Evolutionary conservation across 2,888 invertebrate species (phyloP), one percentile per base, ranked within the genome.

Genomic region (Folsomia candida): DNA sequence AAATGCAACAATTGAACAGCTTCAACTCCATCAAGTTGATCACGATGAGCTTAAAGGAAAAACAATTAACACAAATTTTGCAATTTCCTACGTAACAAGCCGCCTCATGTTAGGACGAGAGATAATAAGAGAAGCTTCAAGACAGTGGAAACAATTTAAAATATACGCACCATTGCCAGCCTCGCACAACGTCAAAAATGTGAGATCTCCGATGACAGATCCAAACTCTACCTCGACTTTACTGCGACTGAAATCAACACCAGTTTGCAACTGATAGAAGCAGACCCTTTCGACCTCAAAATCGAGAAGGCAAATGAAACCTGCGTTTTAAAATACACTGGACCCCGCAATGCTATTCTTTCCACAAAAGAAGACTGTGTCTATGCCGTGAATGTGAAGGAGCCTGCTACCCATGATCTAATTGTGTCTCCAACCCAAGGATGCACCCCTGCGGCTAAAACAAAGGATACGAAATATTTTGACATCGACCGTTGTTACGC

Each of bases 211-310:
- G n/a, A n/a, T 9, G 47, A 47, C 14, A 47, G 47, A 47, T 18
- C 9, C 11, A 47, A 47, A 27, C 1, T 27, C 24, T 29, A 1
- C 72, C 76, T 0, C 0, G 54, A n/a, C n/a, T n/a, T n/a, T n/a
- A n/a, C n/a, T n/a, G n/a, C n/a, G n/a, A n/a, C n/a, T n/a, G n/a
- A n/a, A 0, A 25, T 72, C 14, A 72, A 70, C 47, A 11, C 11
- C 0, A 26, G 24, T 9, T 27, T 69, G 0, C 18, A 26, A 1
- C 24, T 72, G 0, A 18, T 72, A 0, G 59, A 73, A 29, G 70
- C 76, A 2, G 74, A 76, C n/a, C 47, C 69, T 0, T 76, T 76
- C 24, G 0, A 37, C 0, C 37, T 74, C 9, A 57, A 67, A 64
- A 2, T 28, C 1, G 6, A 22, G n/a, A 60, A 27, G 1, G 37